phyloP scores from a whole-genome alignment of 2,888 invertebrate species.

The Formica aserva region DNA sequence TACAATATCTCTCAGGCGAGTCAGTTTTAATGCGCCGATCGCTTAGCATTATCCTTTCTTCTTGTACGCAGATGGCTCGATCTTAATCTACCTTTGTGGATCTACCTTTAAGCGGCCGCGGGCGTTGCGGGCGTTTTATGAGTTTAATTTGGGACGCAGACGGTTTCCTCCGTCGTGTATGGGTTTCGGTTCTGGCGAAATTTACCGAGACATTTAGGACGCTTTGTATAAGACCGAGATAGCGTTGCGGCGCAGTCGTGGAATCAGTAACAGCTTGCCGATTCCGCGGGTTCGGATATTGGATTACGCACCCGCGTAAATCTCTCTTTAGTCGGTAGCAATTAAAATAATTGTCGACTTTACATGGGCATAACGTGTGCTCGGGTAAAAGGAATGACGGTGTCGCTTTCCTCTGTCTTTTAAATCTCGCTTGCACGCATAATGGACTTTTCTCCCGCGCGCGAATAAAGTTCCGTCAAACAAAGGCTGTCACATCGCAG shows the following conservation, averaged over 20 bases:
- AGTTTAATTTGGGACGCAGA: constrained; percentile 82
- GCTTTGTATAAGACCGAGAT: constrained; percentile 59
- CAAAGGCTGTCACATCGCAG: background rate
- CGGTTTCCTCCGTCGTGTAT: constrained; percentile 52
- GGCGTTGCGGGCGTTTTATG: constrained; percentile 80
- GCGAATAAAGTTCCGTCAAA: constrained; percentile 7
- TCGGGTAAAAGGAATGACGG: background rate
- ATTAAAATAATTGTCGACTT: constrained; percentile 60
- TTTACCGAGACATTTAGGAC: constrained; percentile 73
- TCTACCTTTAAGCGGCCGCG: constrained; percentile 54
- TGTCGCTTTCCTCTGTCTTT: constrained; percentile 12
- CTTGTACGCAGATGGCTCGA: constrained; percentile 5
- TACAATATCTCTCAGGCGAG: background rate
- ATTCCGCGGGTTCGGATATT: constrained; percentile 49
- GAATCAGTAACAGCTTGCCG: constrained; percentile 74
- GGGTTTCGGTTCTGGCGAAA: constrained; percentile 77
- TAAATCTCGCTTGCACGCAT: constrained; percentile 22
- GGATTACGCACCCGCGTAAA: constrained; percentile 29
- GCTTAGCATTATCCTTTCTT: constrained; percentile 1
- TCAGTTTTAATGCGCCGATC: constrained; percentile 1
- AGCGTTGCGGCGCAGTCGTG: constrained; percentile 54
- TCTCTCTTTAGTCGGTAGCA: constrained; percentile 45
- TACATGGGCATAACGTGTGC: constrained; percentile 19
- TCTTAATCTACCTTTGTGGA: constrained; percentile 45
- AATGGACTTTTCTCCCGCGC: background rate